These are phyloP conservation scores for Diadegma fenestrale DNA, from an alignment of 2,888 invertebrate genomes.

Conservation along the genomic window DNA sequence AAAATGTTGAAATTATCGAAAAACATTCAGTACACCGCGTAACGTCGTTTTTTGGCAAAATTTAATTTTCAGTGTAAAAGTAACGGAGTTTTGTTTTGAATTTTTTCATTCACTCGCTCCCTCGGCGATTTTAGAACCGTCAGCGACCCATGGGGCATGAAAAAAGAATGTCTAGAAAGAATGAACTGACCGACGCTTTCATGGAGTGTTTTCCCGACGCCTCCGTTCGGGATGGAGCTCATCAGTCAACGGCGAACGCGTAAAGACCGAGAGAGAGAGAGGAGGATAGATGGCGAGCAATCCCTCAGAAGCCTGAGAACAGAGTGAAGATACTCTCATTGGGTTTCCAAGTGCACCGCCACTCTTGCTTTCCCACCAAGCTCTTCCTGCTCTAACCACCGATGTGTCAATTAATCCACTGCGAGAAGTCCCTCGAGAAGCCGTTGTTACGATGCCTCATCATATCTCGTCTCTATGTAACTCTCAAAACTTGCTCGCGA, in stretches of 20 bases:
- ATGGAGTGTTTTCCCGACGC: slow-evolving; percentile 79
- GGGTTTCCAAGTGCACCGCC: slow-evolving; percentile 61
- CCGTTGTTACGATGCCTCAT: slow-evolving; percentile 70
- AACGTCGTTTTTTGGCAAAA: no score
- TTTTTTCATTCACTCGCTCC: slow-evolving; percentile 38
- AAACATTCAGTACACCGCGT: no score
- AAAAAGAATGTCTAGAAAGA: slow-evolving; percentile 63
- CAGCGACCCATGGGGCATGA: slow-evolving; percentile 62
- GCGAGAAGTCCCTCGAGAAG: slow-evolving; percentile 63
- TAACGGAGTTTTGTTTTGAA: slow-evolving; percentile 2
- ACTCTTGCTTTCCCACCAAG: slow-evolving; percentile 70
- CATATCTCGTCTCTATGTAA: slow-evolving; percentile 65
- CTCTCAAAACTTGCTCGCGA: slow-evolving; percentile 61
- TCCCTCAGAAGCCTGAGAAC: slow-evolving; percentile 55
- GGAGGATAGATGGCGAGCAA: slow-evolving; percentile 69
- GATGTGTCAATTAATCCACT: slow-evolving; percentile 84
- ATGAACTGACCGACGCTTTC: slow-evolving; percentile 73
- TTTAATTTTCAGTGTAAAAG: no score
- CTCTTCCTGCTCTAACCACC: slow-evolving; percentile 71
- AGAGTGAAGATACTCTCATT: slow-evolving; percentile 45
- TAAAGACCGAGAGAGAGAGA: slow-evolving; percentile 67
- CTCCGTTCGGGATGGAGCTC: slow-evolving; percentile 81
- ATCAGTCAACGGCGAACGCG: slow-evolving; percentile 81
- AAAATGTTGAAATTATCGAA: no score
- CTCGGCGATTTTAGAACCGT: slow-evolving; percentile 50